Evolutionary conservation across 2,797 vertebrate species (phyloP), one percentile per base, ranked within the genome.

Genomic region (Sandelia bainsii): DNA sequence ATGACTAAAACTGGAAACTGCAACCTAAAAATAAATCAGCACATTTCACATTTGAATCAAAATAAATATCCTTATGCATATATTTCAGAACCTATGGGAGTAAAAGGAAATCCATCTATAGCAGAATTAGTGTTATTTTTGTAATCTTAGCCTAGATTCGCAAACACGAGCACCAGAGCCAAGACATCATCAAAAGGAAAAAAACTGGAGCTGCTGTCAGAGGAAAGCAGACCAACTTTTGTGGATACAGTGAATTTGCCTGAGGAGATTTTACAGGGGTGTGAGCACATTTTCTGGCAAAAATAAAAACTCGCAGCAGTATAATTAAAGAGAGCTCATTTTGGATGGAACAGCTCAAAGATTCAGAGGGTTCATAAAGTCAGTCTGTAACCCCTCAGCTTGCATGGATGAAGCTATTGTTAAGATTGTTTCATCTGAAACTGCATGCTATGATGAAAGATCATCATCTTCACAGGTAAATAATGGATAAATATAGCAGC

Each of bases 171-270:
- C 64, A 20, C 39, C 37, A 46, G 69, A 77, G 88, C 85, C 84
- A 88, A 78, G 72, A 80, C 83, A 88, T 80, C 75, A 81, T 88
- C 70, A 81, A 87, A 87, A 80, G 75, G 50, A 34, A 40, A 48
- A 48, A 65, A 66, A 77, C 54, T 80, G 60, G 74, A 86, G 80
- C 81, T 82, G 53, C 75, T 79, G 80, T 83, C 79, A 74, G 54
- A 77, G 71, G 82, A 77, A 80, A 44, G 61, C 63, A 74, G 54
- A 78, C 50, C 64, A 71, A 80, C 72, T 77, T 86, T 67, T 65
- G 75, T 69, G 60, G 71, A 76, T 75, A 70, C 66, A 62, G 82
- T 67, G 59, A 37, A 42, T 84, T 54, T 57, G 59, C 68, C 59
- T 14, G 60, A 69, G 72, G 72, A 76, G 77, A 22, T 64, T 69